These are phyloP conservation scores for Phylloscopus trochilus DNA, from an alignment of 2,113 vertebrate genomes.

Conservation along the genomic window DNA sequence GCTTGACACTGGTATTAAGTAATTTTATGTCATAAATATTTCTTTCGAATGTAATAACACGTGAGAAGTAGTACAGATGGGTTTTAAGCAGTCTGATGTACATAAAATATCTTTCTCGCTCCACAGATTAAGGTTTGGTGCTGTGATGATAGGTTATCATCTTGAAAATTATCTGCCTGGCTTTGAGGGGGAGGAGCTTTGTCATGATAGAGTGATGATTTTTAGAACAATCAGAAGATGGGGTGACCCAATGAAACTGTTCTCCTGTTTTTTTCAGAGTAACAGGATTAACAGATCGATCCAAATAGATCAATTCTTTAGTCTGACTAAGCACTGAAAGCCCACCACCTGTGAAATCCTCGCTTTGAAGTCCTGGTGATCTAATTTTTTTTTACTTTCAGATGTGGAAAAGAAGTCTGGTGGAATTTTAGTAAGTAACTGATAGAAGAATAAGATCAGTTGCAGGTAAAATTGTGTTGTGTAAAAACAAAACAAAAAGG, in stretches of 20 bases:
- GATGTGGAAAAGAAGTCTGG: not conserved
- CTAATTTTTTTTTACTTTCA: not conserved
- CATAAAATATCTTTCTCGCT: fast-evolving
- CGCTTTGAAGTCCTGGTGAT: not conserved
- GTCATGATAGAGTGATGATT: not conserved
- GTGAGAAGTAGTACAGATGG: not conserved
- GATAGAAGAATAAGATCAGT: fast-evolving
- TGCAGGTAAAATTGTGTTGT: not conserved
- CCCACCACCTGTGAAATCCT: not conserved
- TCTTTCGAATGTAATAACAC: not conserved
- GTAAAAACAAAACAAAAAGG: not conserved
- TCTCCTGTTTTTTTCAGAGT: not conserved
- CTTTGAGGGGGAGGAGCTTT: not conserved
- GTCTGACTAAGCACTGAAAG: not conserved
- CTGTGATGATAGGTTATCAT: not conserved
- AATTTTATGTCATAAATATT: not conserved
- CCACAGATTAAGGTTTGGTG: not conserved
- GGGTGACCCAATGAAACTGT: not conserved
- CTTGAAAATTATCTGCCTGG: not conserved
- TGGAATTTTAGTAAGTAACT: not conserved
- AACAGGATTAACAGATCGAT: not conserved
- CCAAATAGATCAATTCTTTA: not conserved
- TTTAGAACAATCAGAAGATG: not conserved
- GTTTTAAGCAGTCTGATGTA: not conserved
- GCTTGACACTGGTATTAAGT: not conserved